Base-by-base conservation (phyloP, 2,888 invertebrate genomes). In the Apamea anceps region DNA sequence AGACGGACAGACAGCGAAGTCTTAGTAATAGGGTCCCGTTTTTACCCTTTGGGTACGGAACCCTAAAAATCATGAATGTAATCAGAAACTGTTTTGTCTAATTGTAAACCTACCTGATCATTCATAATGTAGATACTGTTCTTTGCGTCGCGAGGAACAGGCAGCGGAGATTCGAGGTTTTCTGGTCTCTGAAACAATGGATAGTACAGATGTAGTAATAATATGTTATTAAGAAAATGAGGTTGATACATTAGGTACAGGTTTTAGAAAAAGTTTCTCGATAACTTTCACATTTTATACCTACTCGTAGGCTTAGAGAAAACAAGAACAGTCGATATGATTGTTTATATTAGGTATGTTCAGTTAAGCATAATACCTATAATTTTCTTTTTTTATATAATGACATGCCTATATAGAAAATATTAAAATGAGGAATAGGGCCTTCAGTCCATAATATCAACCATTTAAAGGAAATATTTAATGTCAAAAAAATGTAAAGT, bases 41-140 rank as follows among this genome's bases (percentile, higher is more conserved):
- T n/a, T n/a, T n/a, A n/a, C n/a, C n/a, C n/a, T n/a, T n/a, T n/a
- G n/a, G n/a, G n/a, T n/a, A n/a, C n/a, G n/a, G n/a, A n/a, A n/a
- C n/a, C n/a, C n/a, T n/a, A n/a, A n/a, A 65, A 42, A 37, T 7
- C 25, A 37, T 72, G 21, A 57, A 57, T 18, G 13, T 62, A 28
- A 48, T 42, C 13, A 25, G 54, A 57, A 65, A 18, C 57, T 13
- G 51, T 21, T 63, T 32, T 12, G 21, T 45, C 0, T 60, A 68
- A 62, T 57, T 37, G 45, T 54, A 32, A 32, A 84, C 87, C 42
- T 54, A 98, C 98, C 98, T 98, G 98, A 95, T 98, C 98, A 94
- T 98, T 97, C 98, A 98, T 98, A 95, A 97, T 98, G 97, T 98
- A 98, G 91, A 98, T 97, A 97, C 97, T 98, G 91, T 93, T 94